phyloP scores from a whole-genome alignment of 2,888 invertebrate species.

The Ormyrus nitidulus region DNA sequence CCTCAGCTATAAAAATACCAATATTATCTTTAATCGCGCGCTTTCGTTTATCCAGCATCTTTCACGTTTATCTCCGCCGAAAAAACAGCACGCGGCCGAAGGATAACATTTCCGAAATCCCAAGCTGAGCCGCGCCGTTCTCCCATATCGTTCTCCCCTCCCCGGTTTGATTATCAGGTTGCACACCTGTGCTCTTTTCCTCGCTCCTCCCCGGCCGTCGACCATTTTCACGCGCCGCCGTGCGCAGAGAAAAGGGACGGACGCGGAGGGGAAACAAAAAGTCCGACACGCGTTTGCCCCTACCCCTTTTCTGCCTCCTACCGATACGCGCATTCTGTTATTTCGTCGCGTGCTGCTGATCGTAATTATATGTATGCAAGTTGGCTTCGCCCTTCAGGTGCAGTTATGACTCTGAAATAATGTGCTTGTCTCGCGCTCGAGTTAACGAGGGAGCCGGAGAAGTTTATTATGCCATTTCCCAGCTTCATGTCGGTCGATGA shows the following conservation, averaged over 20 bases:
- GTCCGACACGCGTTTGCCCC: not conserved
- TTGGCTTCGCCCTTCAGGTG: not conserved
- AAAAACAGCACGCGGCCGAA: no score
- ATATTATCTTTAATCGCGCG: no score
- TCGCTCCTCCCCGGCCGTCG: not conserved
- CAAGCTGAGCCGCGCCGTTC: no score
- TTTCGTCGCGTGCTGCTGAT: slow-evolving; percentile 25
- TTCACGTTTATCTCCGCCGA: not conserved
- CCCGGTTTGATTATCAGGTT: slow-evolving; percentile 34
- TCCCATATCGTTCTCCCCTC: not conserved
- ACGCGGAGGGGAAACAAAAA: not conserved
- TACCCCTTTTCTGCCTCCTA: no score
- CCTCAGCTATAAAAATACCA: no score
- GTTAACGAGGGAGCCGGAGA: not conserved
- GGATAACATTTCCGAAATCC: no score
- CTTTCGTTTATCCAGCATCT: not conserved
- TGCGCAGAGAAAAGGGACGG: slow-evolving; percentile 4
- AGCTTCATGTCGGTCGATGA: no score
- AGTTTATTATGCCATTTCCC: not conserved
- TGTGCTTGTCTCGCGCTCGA: not conserved
- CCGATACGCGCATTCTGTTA: slow-evolving; percentile 6
- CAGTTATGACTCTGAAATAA: slow-evolving; percentile 18
- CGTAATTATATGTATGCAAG: slow-evolving; percentile 8
- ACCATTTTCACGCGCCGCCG: slow-evolving; percentile 45
- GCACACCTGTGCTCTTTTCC: slow-evolving; percentile 44